Base-by-base conservation (phyloP, 2,888 invertebrate species). In the Palloptera scutellata region DNA sequence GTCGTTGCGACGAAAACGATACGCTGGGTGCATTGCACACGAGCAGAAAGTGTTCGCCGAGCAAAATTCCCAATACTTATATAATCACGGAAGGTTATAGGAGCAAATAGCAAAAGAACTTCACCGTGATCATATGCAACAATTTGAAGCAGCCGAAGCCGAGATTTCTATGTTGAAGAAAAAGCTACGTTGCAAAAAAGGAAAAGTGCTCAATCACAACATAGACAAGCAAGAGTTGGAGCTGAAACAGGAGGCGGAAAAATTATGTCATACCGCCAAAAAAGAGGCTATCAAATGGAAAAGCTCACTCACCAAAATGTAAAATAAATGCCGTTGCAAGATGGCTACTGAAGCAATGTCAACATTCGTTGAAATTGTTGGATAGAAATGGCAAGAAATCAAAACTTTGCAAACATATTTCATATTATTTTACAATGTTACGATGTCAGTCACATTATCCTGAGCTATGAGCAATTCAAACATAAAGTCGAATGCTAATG, bases 371-470 rank as follows among this genome's bases (percentile, higher is more conserved):
- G 10, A 88, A 89, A 1, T 83, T 96, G 30, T 84, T 96, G 45
- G 90, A 92, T 15, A 95, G 96, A 77, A 93, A 94, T 41, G 95
- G 74, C 88, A 88, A 74, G 91, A 91, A 78, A 89, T 92, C 11
- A 85, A 88, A 52, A 88, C 89, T 0, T 75, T 90, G 55, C 88
- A 88, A 76, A 86, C 86, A 19, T 87, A 87, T 0, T 87, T 88
- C 69, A 87, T 88, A 69, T 84, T 88, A 19, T 85, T 88, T 55
- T 77, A 82, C 48, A 59, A 17, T 45, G 53, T 42, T 51, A 67
- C 41, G 57, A 68, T n/a, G 1, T 57, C 13, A 20, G 53, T 41
- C 19, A 30, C 30, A 30, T 30, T 30, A 6, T 9, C 10, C 42
- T 13, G 40, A 8, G 20, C 59, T 4, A 30, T 61, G 11, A 10